Evolutionary conservation across 23 tunicate genomes (phyloP).

Genomic region (Ascidia mentula): DNA sequence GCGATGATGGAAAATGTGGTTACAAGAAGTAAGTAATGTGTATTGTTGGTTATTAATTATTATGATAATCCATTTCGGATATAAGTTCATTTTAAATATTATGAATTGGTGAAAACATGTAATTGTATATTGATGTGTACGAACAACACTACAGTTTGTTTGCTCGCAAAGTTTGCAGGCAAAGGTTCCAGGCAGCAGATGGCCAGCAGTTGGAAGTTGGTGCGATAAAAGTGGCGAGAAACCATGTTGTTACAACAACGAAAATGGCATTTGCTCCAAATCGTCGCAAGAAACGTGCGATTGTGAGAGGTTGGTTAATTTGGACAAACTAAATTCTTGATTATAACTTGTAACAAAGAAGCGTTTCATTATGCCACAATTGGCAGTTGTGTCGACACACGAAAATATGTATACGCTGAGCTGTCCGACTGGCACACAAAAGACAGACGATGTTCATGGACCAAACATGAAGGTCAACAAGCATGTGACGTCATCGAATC

Average conservation of each 20-base stretch:
- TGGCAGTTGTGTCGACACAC: slow-evolving; percentile 34
- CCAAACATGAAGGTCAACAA: background rate
- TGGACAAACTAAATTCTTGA: too few species aligned
- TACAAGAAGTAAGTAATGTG: background rate
- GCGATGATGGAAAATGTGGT: slow-evolving; percentile 1
- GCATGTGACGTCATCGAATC: slow-evolving; percentile 30
- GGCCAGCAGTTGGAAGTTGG: slow-evolving; percentile 55
- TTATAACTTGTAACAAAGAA: too few species aligned
- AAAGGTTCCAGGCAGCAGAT: background rate
- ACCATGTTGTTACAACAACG: slow-evolving; percentile 33
- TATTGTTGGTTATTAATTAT: background rate
- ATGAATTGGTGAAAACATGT: background rate
- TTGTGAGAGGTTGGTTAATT: slow-evolving; percentile 2
- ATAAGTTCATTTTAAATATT: too few species aligned
- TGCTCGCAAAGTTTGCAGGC: background rate
- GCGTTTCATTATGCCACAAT: background rate
- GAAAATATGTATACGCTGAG: slow-evolving; percentile 35
- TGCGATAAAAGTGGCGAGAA: slow-evolving; percentile 22
- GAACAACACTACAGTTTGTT: too few species aligned
- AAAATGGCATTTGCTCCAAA: slow-evolving; percentile 18
- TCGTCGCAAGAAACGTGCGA: slow-evolving; percentile 24
- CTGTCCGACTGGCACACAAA: slow-evolving; percentile 18
- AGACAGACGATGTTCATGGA: slow-evolving; percentile 11
- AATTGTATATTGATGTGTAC: too few species aligned
- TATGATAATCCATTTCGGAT: too few species aligned